A percentile compares a stretch with the other conserved stretches of the same genome.
phyloP scores from a whole-genome alignment of 1,140 invertebrate species.

The Sminthurinus signatus region DNA sequence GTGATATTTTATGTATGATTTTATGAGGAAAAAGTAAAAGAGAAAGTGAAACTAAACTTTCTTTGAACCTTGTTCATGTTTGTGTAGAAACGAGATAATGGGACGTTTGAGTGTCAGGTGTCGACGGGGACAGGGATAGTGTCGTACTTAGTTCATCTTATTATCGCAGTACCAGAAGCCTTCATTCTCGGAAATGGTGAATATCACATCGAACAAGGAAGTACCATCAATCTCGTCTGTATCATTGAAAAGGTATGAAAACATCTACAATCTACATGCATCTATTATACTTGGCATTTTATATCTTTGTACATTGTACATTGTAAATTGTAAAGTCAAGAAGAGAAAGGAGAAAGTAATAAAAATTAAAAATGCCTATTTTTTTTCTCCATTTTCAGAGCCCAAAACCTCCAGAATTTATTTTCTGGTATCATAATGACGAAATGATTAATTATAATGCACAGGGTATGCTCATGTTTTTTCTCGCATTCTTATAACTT shows the following conservation, averaged over 20 bases:
- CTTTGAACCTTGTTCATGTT: not conserved
- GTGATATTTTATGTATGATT: too few species aligned
- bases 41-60: not conserved
- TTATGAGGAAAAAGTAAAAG: too few species aligned
- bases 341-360: not conserved
- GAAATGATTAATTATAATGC: conserved; percentile 85
- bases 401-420: conserved; percentile 79
- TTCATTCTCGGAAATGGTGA: conserved; percentile 70
- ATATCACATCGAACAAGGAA: conserved; percentile 80
- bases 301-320: too few species aligned
- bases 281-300: too few species aligned
- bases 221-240: conserved; percentile 83
- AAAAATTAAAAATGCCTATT: not conserved
- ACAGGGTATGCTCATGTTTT: conserved; percentile 59
- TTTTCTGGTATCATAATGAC: conserved; percentile 88
- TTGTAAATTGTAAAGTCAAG: too few species aligned
- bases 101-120: conserved; percentile 54
- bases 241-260: conserved; percentile 85
- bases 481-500: too few species aligned
- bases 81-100: not conserved
- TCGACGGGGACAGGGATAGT: conserved; percentile 75
- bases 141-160: conserved; percentile 78
- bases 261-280: too few species aligned
- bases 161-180: conserved; percentile 79
- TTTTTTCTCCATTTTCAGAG: conserved; percentile 53